Evolutionary conservation across 2,888 invertebrate species (phyloP).

Genomic region (Cylloceria caligata): DNA sequence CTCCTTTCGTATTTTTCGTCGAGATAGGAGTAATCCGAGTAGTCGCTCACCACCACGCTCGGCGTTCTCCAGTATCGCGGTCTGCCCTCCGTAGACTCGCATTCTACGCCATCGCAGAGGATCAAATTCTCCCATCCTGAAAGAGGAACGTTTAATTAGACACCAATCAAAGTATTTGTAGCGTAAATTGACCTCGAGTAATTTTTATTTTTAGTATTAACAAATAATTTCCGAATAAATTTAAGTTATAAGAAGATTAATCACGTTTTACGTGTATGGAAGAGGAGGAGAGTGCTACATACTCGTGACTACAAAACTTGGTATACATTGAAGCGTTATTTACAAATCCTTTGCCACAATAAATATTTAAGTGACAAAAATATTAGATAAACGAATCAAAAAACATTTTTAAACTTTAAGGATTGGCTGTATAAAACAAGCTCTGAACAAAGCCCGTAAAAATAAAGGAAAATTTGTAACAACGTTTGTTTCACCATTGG

Average conservation of each 20-base stretch:
- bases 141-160: background rate
- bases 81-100: slow-evolving; percentile 77
- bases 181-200: background rate
- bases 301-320: background rate
- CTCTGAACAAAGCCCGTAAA: too few relatives aligned
- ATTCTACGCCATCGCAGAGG: slow-evolving; percentile 75
- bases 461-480: too few relatives aligned
- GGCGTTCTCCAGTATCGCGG: slow-evolving; percentile 91
- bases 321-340: background rate
- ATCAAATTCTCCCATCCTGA: slow-evolving; percentile 78
- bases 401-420: background rate
- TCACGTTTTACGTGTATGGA: background rate
- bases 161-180: background rate
- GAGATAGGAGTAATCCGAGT: slow-evolving; percentile 89
- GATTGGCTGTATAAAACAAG: background rate
- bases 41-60: slow-evolving; percentile 95
- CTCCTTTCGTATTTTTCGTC: slow-evolving; percentile 81
- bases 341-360: background rate
- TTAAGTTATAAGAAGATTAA: background rate
- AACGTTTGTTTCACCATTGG: too few relatives aligned
- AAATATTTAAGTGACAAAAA: background rate
- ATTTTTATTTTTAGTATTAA: background rate
- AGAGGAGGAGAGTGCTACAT: background rate
- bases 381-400: background rate
- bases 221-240: background rate